Conservation (phyloP, 1,140 invertebrate genomes). For the Cydia amplana region DNA sequence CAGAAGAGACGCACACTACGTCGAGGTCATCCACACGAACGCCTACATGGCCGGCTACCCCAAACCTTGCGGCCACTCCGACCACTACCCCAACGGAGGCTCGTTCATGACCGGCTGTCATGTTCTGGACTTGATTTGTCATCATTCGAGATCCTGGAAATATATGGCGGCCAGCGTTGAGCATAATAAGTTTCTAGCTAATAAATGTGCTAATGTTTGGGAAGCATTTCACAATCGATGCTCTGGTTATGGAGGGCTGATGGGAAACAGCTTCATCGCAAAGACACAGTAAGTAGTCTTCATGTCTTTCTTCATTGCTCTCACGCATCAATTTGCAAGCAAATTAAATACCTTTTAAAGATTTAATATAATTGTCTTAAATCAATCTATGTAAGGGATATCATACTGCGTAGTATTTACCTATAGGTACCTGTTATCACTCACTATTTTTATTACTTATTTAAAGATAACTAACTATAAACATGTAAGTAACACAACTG, state of each 20-base stretch:
- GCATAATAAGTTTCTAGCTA: slow-evolving; percentile 43
- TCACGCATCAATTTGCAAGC: no score
- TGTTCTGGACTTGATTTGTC: slow-evolving; percentile 43
- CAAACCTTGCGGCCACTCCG: slow-evolving; percentile 67
- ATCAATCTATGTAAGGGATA: no score
- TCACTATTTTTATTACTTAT: no score
- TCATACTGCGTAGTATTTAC: no score
- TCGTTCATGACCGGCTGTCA: slow-evolving; percentile 33
- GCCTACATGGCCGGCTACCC: slow-evolving; percentile 61
- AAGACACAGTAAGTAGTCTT: slow-evolving; percentile 40
- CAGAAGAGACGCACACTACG: slow-evolving; percentile 75
- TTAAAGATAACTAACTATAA: no score
- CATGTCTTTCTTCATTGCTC: background rate
- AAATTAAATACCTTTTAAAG: background rate
- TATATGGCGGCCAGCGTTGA: slow-evolving; percentile 76
- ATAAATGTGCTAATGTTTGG: slow-evolving; percentile 32
- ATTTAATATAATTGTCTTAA: background rate
- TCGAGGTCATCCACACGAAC: slow-evolving; percentile 82
- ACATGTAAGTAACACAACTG: no score
- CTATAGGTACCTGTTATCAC: no score
- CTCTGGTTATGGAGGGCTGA: slow-evolving; percentile 34
- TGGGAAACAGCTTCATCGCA: slow-evolving; percentile 44
- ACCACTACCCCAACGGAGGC: slow-evolving; percentile 69
- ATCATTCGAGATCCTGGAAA: slow-evolving; percentile 73
- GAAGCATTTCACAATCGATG: slow-evolving; percentile 39